Evolutionary conservation across 2,113 vertebrate genomes (phyloP).

Genomic region (Pollachius pollachius): DNA sequence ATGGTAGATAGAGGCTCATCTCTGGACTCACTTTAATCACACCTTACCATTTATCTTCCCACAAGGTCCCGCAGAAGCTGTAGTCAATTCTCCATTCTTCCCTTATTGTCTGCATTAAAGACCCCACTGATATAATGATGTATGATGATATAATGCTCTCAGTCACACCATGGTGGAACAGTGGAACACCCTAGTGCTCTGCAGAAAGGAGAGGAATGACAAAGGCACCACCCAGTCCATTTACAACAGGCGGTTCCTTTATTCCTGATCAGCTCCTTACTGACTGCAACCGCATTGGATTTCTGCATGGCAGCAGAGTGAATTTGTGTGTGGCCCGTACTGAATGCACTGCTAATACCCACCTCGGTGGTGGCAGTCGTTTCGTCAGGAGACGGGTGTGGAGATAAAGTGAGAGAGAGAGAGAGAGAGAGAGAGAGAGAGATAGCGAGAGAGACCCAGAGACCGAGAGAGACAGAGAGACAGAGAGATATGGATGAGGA

Average conservation of each 20-base stretch:
- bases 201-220: background rate
- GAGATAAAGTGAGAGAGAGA: constrained; percentile 29
- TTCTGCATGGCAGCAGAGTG: constrained; percentile 37
- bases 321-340: constrained; percentile 52
- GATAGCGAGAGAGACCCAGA: background rate
- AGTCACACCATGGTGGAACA: background rate
- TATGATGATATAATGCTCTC: too few relatives aligned
- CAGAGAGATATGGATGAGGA: background rate
- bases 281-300: constrained; percentile 51
- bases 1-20: background rate
- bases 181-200: background rate
- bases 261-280: constrained; percentile 22
- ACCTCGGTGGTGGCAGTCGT: constrained; percentile 39
- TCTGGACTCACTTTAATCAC: constrained; percentile 30
- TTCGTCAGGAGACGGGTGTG: constrained; percentile 35
- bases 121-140: constrained; percentile 9
- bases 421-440: constrained; percentile 20
- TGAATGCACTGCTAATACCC: constrained; percentile 54
- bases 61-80: constrained; percentile 17
- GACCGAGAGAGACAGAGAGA: background rate
- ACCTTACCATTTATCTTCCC: constrained; percentile 9
- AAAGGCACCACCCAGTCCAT: background rate
- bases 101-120: too few relatives aligned
- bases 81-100: too few relatives aligned
- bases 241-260: constrained; percentile 15